These are phyloP conservation scores for Lycaon pictus DNA, from an alignment of 2,113 vertebrate species.

Conservation along the genomic window DNA sequence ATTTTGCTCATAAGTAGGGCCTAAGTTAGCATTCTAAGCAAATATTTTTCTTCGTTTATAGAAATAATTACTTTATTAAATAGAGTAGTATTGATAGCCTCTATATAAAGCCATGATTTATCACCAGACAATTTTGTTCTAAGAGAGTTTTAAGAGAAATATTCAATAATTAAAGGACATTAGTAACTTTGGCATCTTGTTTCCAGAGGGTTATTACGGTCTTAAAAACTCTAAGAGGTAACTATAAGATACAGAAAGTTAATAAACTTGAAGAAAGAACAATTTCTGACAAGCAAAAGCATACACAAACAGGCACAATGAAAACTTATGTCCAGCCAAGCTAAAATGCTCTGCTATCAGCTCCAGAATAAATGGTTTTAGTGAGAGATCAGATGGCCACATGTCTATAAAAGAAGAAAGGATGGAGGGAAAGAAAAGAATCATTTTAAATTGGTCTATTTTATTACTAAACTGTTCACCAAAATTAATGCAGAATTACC, in stretches of 20 bases:
- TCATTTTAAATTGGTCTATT: not conserved
- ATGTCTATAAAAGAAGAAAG: not conserved
- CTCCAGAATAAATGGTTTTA: not conserved
- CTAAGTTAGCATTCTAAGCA: not conserved
- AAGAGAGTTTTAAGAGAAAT: not conserved
- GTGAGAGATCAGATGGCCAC: not conserved
- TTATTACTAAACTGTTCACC: not conserved
- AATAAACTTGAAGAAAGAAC: constrained; percentile 53
- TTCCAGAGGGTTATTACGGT: constrained; percentile 28
- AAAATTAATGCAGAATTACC: not conserved
- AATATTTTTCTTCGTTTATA: not conserved
- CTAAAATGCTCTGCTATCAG: not conserved
- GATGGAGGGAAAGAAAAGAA: not conserved
- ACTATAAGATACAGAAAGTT: constrained; percentile 11
- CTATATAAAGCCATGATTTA: not conserved
- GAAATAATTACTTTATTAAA: constrained; percentile 11
- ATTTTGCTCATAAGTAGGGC: not conserved
- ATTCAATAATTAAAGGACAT: not conserved
- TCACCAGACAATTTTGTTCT: not conserved
- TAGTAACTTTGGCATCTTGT: constrained; percentile 49
- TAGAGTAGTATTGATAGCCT: not conserved
- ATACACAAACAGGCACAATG: not conserved
- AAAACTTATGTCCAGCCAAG: not conserved
- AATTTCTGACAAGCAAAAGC: not conserved
- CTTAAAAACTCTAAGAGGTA: not conserved